phyloP scores from a whole-genome alignment of 2,797 vertebrate species.

The Poliocrania exsul region DNA sequence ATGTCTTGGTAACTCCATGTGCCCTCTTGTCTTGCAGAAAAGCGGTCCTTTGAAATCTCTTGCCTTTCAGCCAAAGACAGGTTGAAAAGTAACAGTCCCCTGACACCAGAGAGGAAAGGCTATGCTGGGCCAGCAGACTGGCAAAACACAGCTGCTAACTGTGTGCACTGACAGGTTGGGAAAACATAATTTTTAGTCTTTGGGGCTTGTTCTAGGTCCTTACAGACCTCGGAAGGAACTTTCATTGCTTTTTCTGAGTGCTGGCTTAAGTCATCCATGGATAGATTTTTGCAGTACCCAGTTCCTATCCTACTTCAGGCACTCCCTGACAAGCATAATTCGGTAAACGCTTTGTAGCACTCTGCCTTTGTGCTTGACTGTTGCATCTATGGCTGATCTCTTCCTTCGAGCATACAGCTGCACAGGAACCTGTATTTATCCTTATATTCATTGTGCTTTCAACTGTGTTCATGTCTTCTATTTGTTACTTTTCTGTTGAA shows the following conservation, averaged over 20 bases:
- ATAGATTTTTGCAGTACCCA: background rate
- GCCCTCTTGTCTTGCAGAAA: background rate
- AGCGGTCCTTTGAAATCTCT: background rate
- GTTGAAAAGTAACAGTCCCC: background rate
- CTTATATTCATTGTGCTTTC: background rate
- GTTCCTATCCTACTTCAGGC: background rate
- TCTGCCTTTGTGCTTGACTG: background rate
- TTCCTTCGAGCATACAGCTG: background rate
- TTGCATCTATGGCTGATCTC: background rate
- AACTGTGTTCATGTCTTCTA: background rate
- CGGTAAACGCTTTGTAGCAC: background rate
- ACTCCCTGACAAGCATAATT: background rate
- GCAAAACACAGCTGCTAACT: background rate
- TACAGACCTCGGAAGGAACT: background rate
- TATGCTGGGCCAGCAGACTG: background rate
- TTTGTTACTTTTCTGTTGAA: slow-evolving; percentile 45
- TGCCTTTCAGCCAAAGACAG: background rate
- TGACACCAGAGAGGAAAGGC: background rate
- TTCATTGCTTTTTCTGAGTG: background rate
- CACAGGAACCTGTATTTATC: slow-evolving; percentile 16
- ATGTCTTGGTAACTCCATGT: background rate
- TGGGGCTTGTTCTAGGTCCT: background rate
- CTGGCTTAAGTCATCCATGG: background rate
- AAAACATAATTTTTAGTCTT: background rate
- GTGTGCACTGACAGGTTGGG: background rate